Conservation (phyloP, 1,140 invertebrate genomes). For the Cherax destructor region DNA sequence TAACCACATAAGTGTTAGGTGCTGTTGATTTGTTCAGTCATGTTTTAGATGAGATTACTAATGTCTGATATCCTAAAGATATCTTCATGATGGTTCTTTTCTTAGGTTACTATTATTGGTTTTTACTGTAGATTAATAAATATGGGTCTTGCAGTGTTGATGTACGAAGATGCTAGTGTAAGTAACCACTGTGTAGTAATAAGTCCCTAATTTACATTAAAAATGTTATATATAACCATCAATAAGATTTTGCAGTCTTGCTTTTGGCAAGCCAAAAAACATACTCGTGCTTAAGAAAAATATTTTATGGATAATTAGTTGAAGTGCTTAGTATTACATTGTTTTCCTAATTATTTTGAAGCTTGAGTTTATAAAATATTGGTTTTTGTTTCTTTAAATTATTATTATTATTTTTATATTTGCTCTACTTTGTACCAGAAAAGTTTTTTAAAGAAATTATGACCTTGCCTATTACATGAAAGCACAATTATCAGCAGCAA, state of each 20-base stretch:
- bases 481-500: background rate
- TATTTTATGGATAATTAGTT: background rate
- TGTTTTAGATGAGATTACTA: background rate
- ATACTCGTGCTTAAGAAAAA: background rate
- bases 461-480: background rate
- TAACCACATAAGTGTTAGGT: constrained; percentile 23
- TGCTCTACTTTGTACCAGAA: background rate
- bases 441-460: background rate
- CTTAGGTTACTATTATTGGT: too few relatives aligned
- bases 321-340: background rate
- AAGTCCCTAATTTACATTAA: background rate
- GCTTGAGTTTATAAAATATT: background rate
- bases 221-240: background rate
- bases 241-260: background rate
- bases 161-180: constrained; percentile 7
- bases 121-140: too few relatives aligned
- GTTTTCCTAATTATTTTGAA: background rate
- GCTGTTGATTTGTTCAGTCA: constrained; percentile 16
- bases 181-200: constrained; percentile 22
- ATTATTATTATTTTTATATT: background rate
- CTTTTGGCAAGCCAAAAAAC: background rate
- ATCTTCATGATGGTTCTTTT: background rate
- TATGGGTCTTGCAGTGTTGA: background rate
- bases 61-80: background rate
- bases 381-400: background rate